Base-by-base conservation (phyloP, 2,888 invertebrate species). In the Globia sparganii region DNA sequence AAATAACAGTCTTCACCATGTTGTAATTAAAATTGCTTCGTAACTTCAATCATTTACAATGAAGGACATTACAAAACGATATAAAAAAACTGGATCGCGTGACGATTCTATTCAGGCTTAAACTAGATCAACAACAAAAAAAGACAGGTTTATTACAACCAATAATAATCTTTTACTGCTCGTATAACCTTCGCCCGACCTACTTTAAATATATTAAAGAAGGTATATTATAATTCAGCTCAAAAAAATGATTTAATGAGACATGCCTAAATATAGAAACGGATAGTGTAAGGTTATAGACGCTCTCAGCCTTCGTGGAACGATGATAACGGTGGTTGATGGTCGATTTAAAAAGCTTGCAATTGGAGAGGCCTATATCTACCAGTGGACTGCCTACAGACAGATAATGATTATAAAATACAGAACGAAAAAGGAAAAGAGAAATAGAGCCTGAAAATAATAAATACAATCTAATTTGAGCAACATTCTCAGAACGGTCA, bases 381-480 rank as follows among this genome's bases (percentile, higher is more conserved):
- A 73, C 15, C 13, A 21, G 31, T 31, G 1, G 4, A 43, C 40
- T 34, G 21, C 28, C n/a, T 25, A 4, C 0, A 25, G 0, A n/a
- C 18, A 8, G 1, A 34, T 67, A 18, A 25, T 37, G 18, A n/a
- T 62, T 25, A 6, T n/a, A 15, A 73, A 78, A 46, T 46, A 6
- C 2, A 61, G 34, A 37, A 28, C 21, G 1, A 49, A 64, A 37
- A 49, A 37, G 31, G 4, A 66, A 56, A 13, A 80, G 65, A 28
- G 1, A 56, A 72, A 75, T 46, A 71, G 13, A 75, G 4, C 11
- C 4, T 49, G 11, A 18, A 25, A 21, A 66, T 77, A 46, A 66
- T 77, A 56, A 59, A 56, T 34, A 78, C 81, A 72, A 77, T 84
- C 81, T 84, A 81, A 81, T 85, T 70, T 81, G 72, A 66, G 81